Percentiles rank a stretch among this genome's conserved stretches.
Evolutionary conservation across 2,888 invertebrate genomes (phyloP).

Genomic region (Azorinus chamasolen): DNA sequence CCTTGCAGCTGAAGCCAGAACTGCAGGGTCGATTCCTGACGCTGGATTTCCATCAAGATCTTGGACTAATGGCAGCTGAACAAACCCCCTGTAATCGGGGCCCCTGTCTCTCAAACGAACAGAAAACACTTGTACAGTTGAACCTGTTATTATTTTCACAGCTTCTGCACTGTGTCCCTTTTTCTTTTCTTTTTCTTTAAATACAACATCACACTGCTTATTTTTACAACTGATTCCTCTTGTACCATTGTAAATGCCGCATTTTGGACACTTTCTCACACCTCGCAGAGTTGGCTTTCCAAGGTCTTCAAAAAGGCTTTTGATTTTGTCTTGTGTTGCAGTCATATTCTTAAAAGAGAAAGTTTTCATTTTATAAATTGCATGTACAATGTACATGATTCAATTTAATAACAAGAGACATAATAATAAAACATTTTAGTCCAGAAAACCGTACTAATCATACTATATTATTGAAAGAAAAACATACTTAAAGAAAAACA

Average conservation of each 20-base stretch:
- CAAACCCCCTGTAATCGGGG: slow-evolving; percentile 91
- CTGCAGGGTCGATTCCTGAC: slow-evolving; percentile 78
- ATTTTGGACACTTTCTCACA: slow-evolving; percentile 91
- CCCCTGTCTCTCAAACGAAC: slow-evolving; percentile 91
- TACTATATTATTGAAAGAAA: too few relatives aligned
- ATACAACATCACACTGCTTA: slow-evolving; percentile 90
- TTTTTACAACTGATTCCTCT: slow-evolving; percentile 92
- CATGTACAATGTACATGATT: background rate
- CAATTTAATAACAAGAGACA: too few relatives aligned
- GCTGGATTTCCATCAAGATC: slow-evolving; percentile 85
- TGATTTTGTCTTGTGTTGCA: slow-evolving; percentile 78
- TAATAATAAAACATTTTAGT: background rate
- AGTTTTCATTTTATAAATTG: slow-evolving; percentile 1
- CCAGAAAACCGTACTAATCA: too few relatives aligned
- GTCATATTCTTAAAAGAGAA: slow-evolving; percentile 48
- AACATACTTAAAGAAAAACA: too few relatives aligned
- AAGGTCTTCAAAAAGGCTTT: slow-evolving; percentile 87
- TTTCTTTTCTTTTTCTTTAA: slow-evolving; percentile 88
- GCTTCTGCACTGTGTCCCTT: slow-evolving; percentile 89
- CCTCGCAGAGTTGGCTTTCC: slow-evolving; percentile 91
- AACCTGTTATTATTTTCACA: slow-evolving; percentile 89
- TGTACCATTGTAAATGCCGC: slow-evolving; percentile 92
- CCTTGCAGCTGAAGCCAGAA: slow-evolving; percentile 83
- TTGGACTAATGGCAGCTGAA: slow-evolving; percentile 88
- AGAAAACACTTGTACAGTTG: slow-evolving; percentile 89